Evolutionary conservation across 2,888 invertebrate species (phyloP).

Genomic region (Drosophila anomelani): DNA sequence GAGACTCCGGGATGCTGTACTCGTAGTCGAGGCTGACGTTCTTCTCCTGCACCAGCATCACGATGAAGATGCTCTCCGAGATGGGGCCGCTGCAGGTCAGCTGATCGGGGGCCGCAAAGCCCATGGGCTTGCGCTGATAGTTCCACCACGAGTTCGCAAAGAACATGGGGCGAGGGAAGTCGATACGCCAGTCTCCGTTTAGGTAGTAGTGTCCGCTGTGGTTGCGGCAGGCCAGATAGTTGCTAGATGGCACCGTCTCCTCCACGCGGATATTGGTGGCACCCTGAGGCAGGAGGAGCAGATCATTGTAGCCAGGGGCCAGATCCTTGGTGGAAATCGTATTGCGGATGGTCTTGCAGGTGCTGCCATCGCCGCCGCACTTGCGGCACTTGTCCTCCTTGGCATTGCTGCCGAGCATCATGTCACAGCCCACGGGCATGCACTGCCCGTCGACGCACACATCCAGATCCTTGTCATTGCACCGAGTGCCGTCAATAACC

Average conservation of each 20-base stretch:
- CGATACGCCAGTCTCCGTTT: conserved; percentile 97
- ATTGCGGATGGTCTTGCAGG: conserved; percentile 92
- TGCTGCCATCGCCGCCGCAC: conserved; percentile 96
- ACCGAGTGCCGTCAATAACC: conserved; percentile 93
- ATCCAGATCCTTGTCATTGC: conserved; percentile 92
- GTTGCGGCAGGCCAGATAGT: conserved; percentile 95
- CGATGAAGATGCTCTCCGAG: conserved; percentile 94
- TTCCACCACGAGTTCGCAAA: conserved; percentile 95
- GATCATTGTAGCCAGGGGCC: conserved; percentile 95
- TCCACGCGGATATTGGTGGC: conserved; percentile 94
- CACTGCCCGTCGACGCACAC: conserved; percentile 98
- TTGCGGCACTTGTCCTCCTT: conserved; percentile 95
- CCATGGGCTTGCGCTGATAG: conserved; percentile 93
- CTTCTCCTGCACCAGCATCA: conserved; percentile 91
- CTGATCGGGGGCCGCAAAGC: conserved; percentile 93
- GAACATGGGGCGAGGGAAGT: conserved; percentile 91
- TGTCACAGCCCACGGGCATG: conserved; percentile 97
- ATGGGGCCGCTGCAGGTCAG: conserved; percentile 94
- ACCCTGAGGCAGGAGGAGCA: conserved; percentile 95
- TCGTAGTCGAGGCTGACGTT: conserved; percentile 95
- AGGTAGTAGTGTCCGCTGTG: conserved; percentile 93
- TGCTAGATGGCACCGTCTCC: conserved; percentile 93
- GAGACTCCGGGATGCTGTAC: conserved; percentile 93
- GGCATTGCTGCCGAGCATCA: conserved; percentile 94
- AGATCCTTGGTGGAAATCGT: conserved; percentile 90